Evolutionary conservation across 2,888 invertebrate species (phyloP).

Genomic region (Polydrusus tereticollis): DNA sequence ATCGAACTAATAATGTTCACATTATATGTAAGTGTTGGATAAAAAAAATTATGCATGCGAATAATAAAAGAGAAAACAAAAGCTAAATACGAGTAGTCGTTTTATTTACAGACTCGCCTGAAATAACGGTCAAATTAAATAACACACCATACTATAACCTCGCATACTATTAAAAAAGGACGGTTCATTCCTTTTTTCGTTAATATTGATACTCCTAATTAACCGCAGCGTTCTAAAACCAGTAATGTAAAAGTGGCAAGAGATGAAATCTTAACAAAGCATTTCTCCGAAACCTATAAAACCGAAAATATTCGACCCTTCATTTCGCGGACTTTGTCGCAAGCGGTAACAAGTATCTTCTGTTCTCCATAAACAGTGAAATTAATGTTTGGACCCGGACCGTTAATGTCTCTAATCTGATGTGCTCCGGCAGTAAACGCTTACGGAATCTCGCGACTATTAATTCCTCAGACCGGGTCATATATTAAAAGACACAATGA

Average conservation of each 20-base stretch:
- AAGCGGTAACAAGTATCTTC: slow-evolving; percentile 58
- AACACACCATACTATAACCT: no score
- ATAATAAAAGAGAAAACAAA: no score
- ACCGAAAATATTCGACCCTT: slow-evolving; percentile 46
- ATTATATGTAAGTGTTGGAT: no score
- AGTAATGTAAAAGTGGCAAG: background rate
- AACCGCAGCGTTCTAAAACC: no score
- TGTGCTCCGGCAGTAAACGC: slow-evolving; percentile 65
- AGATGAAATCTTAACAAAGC: slow-evolving; percentile 31
- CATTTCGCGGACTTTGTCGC: slow-evolving; percentile 53
- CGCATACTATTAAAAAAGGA: no score
- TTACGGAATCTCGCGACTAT: slow-evolving; percentile 67
- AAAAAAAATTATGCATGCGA: no score
- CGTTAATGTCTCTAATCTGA: slow-evolving; percentile 68
- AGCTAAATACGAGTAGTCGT: no score
- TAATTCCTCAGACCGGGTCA: slow-evolving; percentile 64
- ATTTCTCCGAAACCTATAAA: slow-evolving; percentile 41
- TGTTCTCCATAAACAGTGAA: slow-evolving; percentile 64
- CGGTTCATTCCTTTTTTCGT: no score
- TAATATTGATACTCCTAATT: no score
- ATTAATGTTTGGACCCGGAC: slow-evolving; percentile 65
- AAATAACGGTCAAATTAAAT: no score
- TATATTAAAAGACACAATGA: slow-evolving; percentile 65
- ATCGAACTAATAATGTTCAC: no score
- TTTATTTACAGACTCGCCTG: no score